A percentile compares a stretch with the other conserved stretches of the same genome.
Evolutionary conservation across 2,797 vertebrate species (phyloP).

Genomic region (Botia almorhae): DNA sequence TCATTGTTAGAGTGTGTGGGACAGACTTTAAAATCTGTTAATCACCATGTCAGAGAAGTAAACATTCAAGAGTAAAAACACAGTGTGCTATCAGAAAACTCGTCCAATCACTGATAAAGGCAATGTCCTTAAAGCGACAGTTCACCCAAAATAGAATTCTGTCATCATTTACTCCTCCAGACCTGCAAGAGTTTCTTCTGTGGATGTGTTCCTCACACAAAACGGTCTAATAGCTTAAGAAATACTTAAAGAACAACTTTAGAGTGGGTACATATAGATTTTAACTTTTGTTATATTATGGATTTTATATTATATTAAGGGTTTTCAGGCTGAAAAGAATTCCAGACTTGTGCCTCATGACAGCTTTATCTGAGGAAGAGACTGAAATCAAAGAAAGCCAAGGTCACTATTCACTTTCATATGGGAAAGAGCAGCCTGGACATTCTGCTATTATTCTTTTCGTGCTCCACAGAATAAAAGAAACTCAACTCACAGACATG

Average conservation of each 20-base stretch:
- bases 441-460: background rate
- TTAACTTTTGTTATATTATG: too few relatives aligned
- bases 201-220: background rate
- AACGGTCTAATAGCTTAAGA: background rate
- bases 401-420: background rate
- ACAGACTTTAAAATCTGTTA: slow-evolving; percentile 36
- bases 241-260: background rate
- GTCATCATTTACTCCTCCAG: too few relatives aligned
- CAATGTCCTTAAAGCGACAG: background rate
- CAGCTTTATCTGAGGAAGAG: too few relatives aligned
- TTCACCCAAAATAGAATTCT: too few relatives aligned
- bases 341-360: too few relatives aligned
- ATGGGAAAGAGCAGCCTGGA: background rate
- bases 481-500: too few relatives aligned
- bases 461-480: too few relatives aligned
- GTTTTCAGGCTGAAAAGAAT: too few relatives aligned
- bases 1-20: slow-evolving; percentile 41
- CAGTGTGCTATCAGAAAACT: slow-evolving; percentile 29
- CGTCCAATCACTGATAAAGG: background rate
- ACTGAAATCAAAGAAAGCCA: too few relatives aligned
- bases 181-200: too few relatives aligned
- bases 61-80: slow-evolving; percentile 39
- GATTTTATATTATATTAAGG: too few relatives aligned
- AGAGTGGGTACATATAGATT: background rate
- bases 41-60: slow-evolving; percentile 37